Percentiles rank a stretch among this genome's conserved stretches.
These are phyloP conservation scores for fruit fly (Drosophila melanogaster) DNA, from an alignment of 1,140 invertebrate genomes.

Conservation along the genomic window Release_6_plus_ISO1_MT NT_033779.5:2325001-2325500, in stretches of 20 bases:
- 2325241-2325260: slow-evolving; percentile 28
- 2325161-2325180: slow-evolving; percentile 19
- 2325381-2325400: slow-evolving; percentile 25
- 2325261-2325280: slow-evolving; percentile 20
- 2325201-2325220: slow-evolving; percentile 23
- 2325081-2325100: no score
- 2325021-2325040: slow-evolving; percentile 2
- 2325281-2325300: slow-evolving; percentile 30
- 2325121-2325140: not conserved
- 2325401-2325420: slow-evolving; percentile 64
- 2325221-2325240: slow-evolving; percentile 14
- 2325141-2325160: not conserved
- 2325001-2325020: not conserved
- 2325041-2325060: not conserved
- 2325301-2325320: not conserved
- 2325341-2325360: slow-evolving; percentile 11
- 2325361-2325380: slow-evolving; percentile 44
- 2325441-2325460: slow-evolving; percentile 50
- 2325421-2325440: slow-evolving; percentile 79
- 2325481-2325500: slow-evolving; percentile 16
- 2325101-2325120: not conserved
- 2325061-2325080: not conserved
- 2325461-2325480: slow-evolving; percentile 63
- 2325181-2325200: not conserved
- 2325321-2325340: slow-evolving; percentile 2